A percentile compares a stretch with the other conserved stretches of the same genome.
Conservation (phyloP, 37 sponge, comb jelly and placozoan species). For the Hormiphora californensis region DNA sequence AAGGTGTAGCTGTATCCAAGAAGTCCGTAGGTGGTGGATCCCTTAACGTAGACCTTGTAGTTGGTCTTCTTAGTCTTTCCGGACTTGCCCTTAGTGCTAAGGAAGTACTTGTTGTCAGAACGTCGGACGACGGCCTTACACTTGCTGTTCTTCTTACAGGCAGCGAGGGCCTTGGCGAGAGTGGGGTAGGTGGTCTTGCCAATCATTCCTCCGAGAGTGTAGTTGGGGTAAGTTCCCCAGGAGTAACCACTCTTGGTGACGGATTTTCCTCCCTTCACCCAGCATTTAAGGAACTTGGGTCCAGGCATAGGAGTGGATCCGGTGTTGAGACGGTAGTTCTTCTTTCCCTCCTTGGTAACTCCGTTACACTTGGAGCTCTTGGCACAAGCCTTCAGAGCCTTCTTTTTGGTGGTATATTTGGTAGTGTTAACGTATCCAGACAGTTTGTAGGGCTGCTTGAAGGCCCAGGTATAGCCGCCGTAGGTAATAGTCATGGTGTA, state of each 20-base stretch:
- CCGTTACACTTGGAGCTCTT: background rate
- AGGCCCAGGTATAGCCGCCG: background rate
- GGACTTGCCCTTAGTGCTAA: background rate
- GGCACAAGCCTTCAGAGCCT: background rate
- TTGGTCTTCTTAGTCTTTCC: background rate
- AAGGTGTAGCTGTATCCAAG: background rate
- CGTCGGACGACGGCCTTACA: background rate
- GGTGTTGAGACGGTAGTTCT: background rate
- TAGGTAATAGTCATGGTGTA: background rate
- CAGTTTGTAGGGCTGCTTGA: background rate
- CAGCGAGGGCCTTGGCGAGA: background rate
- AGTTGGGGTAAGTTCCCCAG: background rate
- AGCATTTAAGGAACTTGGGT: background rate
- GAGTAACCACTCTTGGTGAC: background rate
- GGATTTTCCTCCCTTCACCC: background rate
- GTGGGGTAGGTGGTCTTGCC: background rate
- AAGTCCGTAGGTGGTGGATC: background rate
- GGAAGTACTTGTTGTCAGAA: background rate
- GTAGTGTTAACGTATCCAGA: background rate
- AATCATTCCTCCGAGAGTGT: background rate
- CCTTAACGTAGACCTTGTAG: background rate
- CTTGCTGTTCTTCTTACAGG: background rate
- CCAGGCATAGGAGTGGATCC: background rate
- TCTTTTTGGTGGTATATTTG: background rate
- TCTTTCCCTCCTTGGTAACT: background rate